Base-by-base conservation (phyloP, 2,888 invertebrate genomes). In the Gandaritis pyraliata region DNA sequence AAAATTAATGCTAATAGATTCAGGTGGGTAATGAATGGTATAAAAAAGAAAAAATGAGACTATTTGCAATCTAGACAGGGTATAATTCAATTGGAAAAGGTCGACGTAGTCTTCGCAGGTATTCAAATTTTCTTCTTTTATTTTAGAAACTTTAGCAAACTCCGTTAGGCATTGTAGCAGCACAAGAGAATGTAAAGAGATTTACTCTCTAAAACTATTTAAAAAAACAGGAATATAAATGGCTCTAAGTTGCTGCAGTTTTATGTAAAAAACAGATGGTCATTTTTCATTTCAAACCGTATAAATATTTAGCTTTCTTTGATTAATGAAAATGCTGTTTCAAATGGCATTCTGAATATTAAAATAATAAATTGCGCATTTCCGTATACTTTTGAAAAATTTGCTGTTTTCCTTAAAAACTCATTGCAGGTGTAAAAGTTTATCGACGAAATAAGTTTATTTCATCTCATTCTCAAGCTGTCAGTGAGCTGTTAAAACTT, bases 91-190 rank as follows among this genome's bases (percentile, higher is more conserved):
- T 83, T 78, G 62, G 59, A 61, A 58, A 68, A 71, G 73, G 74
- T 73, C 72, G 73, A 63, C 62, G 56, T 47, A 69, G 71, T 66
- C 72, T 77, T 50, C 68, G 68, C 70, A 72, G 65, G 66, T 77
- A 79, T 77, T 83, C 74, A 82, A 83, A 82, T 82, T 83, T 85
- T 85, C 53, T 56, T 58, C 80, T 81, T 82, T 79, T 78, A 74
- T 79, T 74, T 78, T 70, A 57, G 55, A 64, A 80, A 78, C 69
- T 78, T 71, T 43, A 58, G 61, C 56, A 62, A 68, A 68, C 52
- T 64, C 41, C 43, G 58, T 68, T 47, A 64, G 55, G 41, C 58
- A 57, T 64, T 62, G 41, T 60, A 58, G 52, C 62, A 64, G 69
- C 54, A 60, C 63, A 65, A 65, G 58, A 64, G 56, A 48, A 60